phyloP scores from a whole-genome alignment of 2,797 vertebrate genomes.

The Lacerta bilineata region DNA sequence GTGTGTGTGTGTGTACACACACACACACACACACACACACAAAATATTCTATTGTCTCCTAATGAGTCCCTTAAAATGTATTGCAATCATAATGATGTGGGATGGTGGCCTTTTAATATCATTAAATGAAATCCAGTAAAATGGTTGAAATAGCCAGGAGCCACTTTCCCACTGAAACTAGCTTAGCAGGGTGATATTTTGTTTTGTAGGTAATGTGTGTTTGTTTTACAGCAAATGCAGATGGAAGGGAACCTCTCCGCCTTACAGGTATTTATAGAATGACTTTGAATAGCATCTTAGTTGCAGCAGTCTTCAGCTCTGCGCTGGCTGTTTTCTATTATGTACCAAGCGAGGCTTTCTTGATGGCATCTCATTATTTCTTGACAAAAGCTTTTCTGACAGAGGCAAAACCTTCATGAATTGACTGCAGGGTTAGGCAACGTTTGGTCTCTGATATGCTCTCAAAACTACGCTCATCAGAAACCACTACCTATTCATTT shows the following conservation, averaged over 20 bases:
- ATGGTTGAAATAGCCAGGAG: slow-evolving; percentile 28
- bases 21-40: no score
- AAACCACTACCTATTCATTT: background rate
- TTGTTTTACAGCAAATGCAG: background rate
- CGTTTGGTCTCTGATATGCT: no score
- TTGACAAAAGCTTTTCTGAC: slow-evolving; percentile 20
- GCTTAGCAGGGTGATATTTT: background rate
- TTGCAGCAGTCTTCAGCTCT: background rate
- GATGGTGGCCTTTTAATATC: slow-evolving; percentile 37
- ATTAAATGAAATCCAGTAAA: slow-evolving; percentile 48
- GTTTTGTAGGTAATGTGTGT: background rate
- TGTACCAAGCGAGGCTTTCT: background rate
- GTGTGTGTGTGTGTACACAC: background rate
- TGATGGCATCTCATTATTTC: slow-evolving; percentile 39
- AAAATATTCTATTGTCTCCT: background rate
- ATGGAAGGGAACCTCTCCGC: background rate
- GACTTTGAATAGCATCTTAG: fast-evolving
- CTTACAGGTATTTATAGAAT: background rate
- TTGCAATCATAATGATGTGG: slow-evolving; percentile 35
- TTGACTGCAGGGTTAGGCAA: background rate
- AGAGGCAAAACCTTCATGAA: slow-evolving; percentile 19
- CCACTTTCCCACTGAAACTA: slow-evolving; percentile 33
- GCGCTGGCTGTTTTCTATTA: slow-evolving; percentile 8
- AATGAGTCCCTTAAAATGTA: slow-evolving; percentile 40
- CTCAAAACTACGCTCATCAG: background rate